Conservation (phyloP, 2,797 vertebrate genomes). For the Heteromormyrus szaboi region DNA sequence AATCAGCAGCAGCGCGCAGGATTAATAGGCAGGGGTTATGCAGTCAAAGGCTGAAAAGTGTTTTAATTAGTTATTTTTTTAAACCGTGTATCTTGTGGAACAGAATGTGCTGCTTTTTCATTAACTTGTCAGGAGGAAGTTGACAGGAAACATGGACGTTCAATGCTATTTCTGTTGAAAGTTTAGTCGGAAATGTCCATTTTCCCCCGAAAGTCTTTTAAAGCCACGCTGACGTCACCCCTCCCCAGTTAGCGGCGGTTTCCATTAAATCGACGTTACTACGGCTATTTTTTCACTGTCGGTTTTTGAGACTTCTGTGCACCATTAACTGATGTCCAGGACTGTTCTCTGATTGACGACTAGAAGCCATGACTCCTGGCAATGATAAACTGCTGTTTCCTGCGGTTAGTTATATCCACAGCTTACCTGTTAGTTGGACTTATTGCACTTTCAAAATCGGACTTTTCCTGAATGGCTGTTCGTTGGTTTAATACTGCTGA, state of each 20-base stretch:
- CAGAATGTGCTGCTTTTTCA: not conserved
- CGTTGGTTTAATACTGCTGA: not conserved
- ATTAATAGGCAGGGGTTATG: not conserved
- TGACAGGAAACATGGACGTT: not conserved
- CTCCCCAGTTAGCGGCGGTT: not conserved
- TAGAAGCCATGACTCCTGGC: not conserved
- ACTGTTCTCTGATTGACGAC: not conserved
- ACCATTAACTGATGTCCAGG: not conserved
- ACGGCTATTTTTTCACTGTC: not conserved
- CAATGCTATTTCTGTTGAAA: not conserved
- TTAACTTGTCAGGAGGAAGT: not conserved
- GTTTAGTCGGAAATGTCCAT: not conserved
- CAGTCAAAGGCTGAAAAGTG: not conserved
- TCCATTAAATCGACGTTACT: not conserved
- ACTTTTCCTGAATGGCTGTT: not conserved
- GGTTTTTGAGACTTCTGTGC: not conserved
- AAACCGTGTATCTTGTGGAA: not conserved
- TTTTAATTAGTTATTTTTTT: not conserved
- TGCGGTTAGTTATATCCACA: not conserved
- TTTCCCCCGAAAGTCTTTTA: not conserved
- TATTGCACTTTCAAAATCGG: not conserved
- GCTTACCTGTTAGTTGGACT: not conserved
- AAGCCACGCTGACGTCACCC: not conserved
- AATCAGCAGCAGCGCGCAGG: not conserved
- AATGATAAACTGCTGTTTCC: not conserved